Percentiles rank a stretch among this genome's conserved stretches.
Evolutionary conservation across 2,113 vertebrate genomes (phyloP).

Genomic region (Gasterosteus aculeatus): DNA sequence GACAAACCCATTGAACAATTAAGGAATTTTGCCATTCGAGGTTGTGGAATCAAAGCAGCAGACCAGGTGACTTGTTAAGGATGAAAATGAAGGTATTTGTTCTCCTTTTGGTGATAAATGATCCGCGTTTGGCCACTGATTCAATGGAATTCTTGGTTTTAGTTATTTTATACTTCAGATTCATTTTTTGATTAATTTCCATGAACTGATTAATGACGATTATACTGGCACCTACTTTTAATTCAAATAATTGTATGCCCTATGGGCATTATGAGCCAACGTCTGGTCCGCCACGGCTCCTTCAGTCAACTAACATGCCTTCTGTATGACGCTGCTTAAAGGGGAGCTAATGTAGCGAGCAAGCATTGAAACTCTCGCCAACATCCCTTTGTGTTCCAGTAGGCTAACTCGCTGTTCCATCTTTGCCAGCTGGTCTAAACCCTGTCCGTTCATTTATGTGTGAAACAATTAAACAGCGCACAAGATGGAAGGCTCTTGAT

Average conservation of each 20-base stretch:
- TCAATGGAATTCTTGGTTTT: constrained; percentile 16
- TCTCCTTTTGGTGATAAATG: constrained; percentile 19
- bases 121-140: constrained; percentile 24
- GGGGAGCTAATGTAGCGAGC: neutral
- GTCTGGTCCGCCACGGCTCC: neutral
- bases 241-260: constrained; percentile 2
- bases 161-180: constrained; percentile 21
- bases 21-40: neutral
- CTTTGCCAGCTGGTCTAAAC: neutral
- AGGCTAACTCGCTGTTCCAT: neutral
- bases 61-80: constrained; percentile 5
- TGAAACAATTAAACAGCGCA: neutral
- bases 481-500: neutral
- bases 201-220: constrained; percentile 25
- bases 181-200: constrained; percentile 36
- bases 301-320: neutral
- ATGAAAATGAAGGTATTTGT: constrained; percentile 1
- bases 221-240: constrained; percentile 6
- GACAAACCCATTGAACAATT: neutral
- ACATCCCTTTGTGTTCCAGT: neutral
- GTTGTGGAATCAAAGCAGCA: neutral
- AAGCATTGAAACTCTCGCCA: neutral
- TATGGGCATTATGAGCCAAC: neutral
- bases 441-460: neutral
- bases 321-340: neutral